A percentile compares a stretch with the other conserved stretches of the same genome.
These are phyloP conservation scores for Upupa epops DNA, from an alignment of 2,113 vertebrate species.

Conservation along the genomic window DNA sequence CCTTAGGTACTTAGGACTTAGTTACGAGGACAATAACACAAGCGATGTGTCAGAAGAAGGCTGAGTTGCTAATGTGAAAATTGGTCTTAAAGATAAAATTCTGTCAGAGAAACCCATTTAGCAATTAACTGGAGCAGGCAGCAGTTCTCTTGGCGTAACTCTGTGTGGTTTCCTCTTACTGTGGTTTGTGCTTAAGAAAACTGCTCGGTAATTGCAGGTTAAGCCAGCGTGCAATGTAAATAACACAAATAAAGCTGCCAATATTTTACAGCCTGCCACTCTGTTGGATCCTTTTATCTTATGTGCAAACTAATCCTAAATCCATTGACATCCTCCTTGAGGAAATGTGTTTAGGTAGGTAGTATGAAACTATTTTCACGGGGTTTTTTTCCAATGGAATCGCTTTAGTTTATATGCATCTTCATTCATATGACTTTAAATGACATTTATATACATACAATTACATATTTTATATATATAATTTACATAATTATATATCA, in stretches of 20 bases:
- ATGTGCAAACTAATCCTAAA: background rate
- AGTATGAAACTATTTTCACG: background rate
- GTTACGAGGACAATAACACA: rapidly evolving
- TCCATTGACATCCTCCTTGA: background rate
- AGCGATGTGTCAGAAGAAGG: background rate
- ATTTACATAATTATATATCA: no score
- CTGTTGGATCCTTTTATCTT: background rate
- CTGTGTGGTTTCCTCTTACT: conserved; percentile 25
- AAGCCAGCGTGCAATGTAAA: conserved; percentile 19
- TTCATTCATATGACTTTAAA: background rate
- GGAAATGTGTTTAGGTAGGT: background rate
- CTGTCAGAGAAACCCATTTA: background rate
- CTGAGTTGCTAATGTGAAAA: conserved; percentile 42
- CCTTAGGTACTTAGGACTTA: rapidly evolving
- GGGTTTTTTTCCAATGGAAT: background rate
- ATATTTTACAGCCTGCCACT: background rate
- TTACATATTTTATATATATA: no score
- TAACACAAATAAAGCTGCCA: conserved; percentile 1
- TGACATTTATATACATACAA: background rate
- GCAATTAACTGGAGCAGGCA: conserved; percentile 31
- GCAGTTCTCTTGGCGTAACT: conserved; percentile 28
- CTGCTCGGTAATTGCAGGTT: conserved; percentile 26
- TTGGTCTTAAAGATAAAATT: conserved; percentile 53
- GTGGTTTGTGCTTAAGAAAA: conserved; percentile 59
- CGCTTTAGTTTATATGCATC: background rate